Evolutionary conservation across 1,140 invertebrate species (phyloP).

Genomic region (Xylocopa sonorina): DNA sequence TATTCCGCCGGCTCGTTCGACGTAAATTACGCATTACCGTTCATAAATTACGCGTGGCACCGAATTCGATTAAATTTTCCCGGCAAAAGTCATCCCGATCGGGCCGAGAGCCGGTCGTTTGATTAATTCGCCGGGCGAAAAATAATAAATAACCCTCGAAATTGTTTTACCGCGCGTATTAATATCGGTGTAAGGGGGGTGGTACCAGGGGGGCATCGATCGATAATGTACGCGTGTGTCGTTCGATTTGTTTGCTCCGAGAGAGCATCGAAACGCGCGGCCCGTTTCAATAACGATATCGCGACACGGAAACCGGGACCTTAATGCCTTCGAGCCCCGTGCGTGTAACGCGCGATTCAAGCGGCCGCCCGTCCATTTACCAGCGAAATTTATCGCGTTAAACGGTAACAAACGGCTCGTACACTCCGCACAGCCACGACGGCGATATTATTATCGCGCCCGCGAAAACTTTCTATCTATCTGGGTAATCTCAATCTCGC

Average conservation of each 20-base stretch:
- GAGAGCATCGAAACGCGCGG: slow-evolving; percentile 3
- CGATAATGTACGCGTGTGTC: slow-evolving; percentile 18
- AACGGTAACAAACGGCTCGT: slow-evolving; percentile 47
- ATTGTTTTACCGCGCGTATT: slow-evolving; percentile 34
- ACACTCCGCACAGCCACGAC: slow-evolving; percentile 24
- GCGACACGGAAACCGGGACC: background rate
- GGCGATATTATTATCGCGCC: slow-evolving; percentile 59
- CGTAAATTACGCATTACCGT: slow-evolving; percentile 36
- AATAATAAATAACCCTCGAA: slow-evolving; percentile 43
- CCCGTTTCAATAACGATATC: slow-evolving; percentile 24
- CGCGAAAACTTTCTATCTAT: slow-evolving; percentile 59
- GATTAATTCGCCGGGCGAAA: slow-evolving; percentile 36
- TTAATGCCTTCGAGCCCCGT: slow-evolving; percentile 24
- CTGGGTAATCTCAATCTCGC: slow-evolving; percentile 63
- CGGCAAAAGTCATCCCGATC: slow-evolving; percentile 19
- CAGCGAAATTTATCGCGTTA: slow-evolving; percentile 46
- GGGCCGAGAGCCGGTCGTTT: slow-evolving; percentile 17
- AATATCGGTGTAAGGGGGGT: too few relatives aligned
- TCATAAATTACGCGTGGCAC: slow-evolving; percentile 31
- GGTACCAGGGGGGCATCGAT: background rate
- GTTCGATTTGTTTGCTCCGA: slow-evolving; percentile 34
- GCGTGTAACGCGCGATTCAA: background rate
- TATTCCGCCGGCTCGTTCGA: background rate
- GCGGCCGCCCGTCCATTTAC: slow-evolving; percentile 24
- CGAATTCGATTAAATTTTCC: slow-evolving; percentile 39